Conservation (phyloP, 2,888 invertebrate species). For the Latrodectus hesperus region DNA sequence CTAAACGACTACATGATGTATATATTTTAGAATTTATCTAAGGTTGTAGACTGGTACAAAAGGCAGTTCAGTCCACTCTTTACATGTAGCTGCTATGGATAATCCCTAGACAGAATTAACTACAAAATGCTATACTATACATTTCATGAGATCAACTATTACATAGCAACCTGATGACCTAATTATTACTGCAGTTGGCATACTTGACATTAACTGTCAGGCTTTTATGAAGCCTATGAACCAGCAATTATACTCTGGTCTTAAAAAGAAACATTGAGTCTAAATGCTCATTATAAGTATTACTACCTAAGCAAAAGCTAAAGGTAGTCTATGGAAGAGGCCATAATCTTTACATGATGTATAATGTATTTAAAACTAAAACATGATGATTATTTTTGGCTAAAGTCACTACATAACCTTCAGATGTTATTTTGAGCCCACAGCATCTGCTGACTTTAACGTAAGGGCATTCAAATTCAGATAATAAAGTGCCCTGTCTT, state of each 20-base stretch:
- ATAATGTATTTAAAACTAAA: constrained; percentile 93
- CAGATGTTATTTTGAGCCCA: constrained; percentile 96
- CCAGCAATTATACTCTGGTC: constrained; percentile 51
- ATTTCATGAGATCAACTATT: constrained; percentile 68
- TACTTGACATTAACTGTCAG: constrained; percentile 61
- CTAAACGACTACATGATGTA: constrained; percentile 67
- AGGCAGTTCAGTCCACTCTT: constrained; percentile 65
- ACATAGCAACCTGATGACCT: constrained; percentile 61
- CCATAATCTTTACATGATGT: constrained; percentile 78
- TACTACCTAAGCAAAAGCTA: constrained; percentile 63
- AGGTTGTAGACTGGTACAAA: constrained; percentile 68
- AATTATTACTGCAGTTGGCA: constrained; percentile 58
- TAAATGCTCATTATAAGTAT: constrained; percentile 66
- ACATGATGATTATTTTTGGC: constrained; percentile 99
- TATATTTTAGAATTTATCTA: constrained; percentile 59
- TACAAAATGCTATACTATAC: constrained; percentile 65
- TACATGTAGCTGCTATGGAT: constrained; percentile 63
- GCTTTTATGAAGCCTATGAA: constrained; percentile 59
- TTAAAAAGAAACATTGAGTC: constrained; percentile 55
- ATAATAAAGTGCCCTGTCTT: constrained; percentile 78
- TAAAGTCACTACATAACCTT: constrained; percentile 95
- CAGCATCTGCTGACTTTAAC: constrained; percentile 99
- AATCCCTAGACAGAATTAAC: constrained; percentile 62
- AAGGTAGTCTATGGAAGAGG: constrained; percentile 67
- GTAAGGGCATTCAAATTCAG: constrained; percentile 92